phyloP scores from a whole-genome alignment of 2,888 invertebrate genomes.

The Plagodis pulveraria region DNA sequence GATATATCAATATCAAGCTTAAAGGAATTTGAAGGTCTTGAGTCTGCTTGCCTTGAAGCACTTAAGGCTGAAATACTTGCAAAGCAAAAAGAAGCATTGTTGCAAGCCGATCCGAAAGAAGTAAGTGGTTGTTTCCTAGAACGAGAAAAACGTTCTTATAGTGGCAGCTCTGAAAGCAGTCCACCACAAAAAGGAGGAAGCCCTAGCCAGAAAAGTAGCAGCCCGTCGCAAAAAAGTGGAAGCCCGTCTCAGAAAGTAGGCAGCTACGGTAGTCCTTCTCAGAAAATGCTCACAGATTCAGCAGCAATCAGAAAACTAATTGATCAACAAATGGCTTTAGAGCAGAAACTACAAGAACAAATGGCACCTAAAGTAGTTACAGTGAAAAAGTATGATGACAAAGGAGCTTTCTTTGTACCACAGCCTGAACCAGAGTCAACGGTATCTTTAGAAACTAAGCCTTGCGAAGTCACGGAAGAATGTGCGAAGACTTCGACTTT shows the following conservation, averaged over 20 bases:
- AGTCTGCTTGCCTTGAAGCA: slow-evolving; percentile 94
- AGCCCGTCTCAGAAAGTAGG: slow-evolving; percentile 79
- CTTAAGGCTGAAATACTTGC: slow-evolving; percentile 93
- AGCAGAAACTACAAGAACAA: slow-evolving; percentile 69
- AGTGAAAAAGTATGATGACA: slow-evolving; percentile 78
- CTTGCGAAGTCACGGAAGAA: slow-evolving; percentile 66
- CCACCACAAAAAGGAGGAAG: slow-evolving; percentile 83
- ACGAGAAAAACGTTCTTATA: slow-evolving; percentile 79
- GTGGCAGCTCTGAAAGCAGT: slow-evolving; percentile 86
- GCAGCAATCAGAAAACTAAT: slow-evolving; percentile 78
- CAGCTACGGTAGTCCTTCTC: slow-evolving; percentile 76
- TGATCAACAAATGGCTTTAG: slow-evolving; percentile 79
- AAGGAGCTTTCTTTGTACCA: slow-evolving; percentile 78
- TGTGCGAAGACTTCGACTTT: slow-evolving; percentile 74
- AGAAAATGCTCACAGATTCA: slow-evolving; percentile 76
- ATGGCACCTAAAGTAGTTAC: slow-evolving; percentile 74
- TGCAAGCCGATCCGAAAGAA: slow-evolving; percentile 86
- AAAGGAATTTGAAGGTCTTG: slow-evolving; percentile 96
- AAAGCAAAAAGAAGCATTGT: slow-evolving; percentile 92
- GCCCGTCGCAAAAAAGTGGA: slow-evolving; percentile 77
- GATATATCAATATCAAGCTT: slow-evolving; percentile 94
- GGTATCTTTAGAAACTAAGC: slow-evolving; percentile 45
- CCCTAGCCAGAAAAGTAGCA: slow-evolving; percentile 74
- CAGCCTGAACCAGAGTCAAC: slow-evolving; percentile 57
- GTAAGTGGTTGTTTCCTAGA: slow-evolving; percentile 78